Conservation (phyloP, 53 echinoderm and acorn worm species). For the Apostichopus leukothele region DNA sequence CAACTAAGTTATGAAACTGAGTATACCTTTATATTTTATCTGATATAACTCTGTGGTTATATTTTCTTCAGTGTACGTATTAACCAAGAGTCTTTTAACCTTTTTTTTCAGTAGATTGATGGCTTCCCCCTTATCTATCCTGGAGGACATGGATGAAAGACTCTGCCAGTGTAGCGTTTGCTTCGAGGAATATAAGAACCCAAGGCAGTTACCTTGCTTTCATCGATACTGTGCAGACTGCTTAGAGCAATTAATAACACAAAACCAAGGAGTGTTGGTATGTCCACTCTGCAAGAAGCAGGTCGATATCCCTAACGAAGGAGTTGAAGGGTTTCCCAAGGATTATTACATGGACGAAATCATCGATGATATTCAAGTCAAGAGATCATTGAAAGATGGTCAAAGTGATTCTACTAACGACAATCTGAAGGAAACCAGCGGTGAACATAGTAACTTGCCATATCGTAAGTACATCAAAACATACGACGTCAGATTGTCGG, state of each 20-base stretch:
- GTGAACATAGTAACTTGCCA: background rate
- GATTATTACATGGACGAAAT: slow-evolving; percentile 23
- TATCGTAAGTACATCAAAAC: background rate
- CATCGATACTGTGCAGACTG: background rate
- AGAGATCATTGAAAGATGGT: background rate
- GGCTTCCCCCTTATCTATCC: background rate
- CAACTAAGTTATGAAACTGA: too few relatives aligned
- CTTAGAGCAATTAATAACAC: background rate
- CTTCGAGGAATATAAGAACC: slow-evolving; percentile 21
- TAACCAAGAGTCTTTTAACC: background rate
- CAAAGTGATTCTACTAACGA: background rate
- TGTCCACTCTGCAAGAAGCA: background rate
- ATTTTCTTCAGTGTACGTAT: too few relatives aligned
- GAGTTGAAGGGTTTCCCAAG: slow-evolving; percentile 5
- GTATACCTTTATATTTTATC: too few relatives aligned
- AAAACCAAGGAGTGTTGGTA: background rate
- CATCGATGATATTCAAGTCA: background rate
- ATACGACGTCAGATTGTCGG: background rate
- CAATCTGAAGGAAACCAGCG: background rate
- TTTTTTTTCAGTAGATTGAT: background rate
- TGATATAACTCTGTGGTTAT: too few relatives aligned
- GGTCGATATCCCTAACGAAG: background rate
- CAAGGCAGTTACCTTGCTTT: background rate
- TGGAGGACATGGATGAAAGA: slow-evolving; percentile 5
- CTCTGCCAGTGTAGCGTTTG: background rate